Evolutionary conservation across 1,140 invertebrate species (phyloP).

Genomic region (Diachasmimorpha longicaudata): DNA sequence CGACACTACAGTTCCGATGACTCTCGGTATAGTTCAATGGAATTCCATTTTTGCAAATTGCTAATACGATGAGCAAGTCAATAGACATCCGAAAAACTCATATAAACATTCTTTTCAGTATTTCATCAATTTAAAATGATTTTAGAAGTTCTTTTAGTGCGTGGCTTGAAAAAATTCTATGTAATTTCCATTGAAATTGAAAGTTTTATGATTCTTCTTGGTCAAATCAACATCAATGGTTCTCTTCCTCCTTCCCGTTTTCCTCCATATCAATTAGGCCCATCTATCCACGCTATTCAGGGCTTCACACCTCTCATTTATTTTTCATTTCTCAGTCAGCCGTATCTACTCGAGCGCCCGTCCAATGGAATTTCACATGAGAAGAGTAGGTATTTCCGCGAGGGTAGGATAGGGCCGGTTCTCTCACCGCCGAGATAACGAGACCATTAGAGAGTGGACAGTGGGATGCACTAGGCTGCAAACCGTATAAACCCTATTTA

Average conservation of each 20-base stretch:
- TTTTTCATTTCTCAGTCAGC: neutral
- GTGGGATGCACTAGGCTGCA: neutral
- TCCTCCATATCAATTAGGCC: neutral
- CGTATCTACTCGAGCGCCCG: neutral
- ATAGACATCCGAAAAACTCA: too few species aligned
- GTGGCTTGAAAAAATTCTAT: too few species aligned
- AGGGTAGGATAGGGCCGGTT: constrained; percentile 9
- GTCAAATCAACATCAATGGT: neutral
- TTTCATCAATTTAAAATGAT: too few species aligned
- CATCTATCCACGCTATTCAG: neutral
- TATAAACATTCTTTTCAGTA: too few species aligned
- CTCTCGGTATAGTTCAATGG: too few species aligned
- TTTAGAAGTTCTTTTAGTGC: too few species aligned
- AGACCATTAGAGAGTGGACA: constrained; percentile 17
- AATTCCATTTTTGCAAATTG: too few species aligned
- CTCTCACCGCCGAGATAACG: constrained; percentile 11
- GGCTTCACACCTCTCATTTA: neutral
- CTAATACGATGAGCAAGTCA: too few species aligned
- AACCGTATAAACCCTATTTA: neutral
- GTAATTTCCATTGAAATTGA: too few species aligned
- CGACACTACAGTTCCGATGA: too few species aligned
- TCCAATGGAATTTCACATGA: constrained; percentile 10
- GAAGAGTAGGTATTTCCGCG: constrained; percentile 17
- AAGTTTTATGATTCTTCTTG: neutral
- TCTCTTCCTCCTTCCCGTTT: neutral